phyloP scores from a whole-genome alignment of 2,888 invertebrate species.

The Acleris laterana region DNA sequence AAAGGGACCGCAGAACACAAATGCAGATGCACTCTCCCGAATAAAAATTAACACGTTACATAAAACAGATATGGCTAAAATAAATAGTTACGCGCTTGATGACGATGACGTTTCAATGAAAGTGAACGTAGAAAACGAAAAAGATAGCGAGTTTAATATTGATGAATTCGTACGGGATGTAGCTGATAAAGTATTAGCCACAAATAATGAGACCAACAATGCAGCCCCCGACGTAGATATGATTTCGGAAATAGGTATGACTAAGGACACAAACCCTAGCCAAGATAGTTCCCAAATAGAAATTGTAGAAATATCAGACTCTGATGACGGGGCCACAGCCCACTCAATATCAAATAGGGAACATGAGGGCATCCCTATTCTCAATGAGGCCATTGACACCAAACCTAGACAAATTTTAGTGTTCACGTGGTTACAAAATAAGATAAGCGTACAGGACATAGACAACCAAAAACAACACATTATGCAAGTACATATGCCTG shows the following conservation, averaged over 20 bases:
- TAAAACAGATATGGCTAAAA: no score
- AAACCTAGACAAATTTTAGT: conserved; percentile 41
- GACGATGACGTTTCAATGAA: conserved; percentile 31
- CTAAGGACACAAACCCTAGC: no score
- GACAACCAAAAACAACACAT: neutral
- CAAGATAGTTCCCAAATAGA: neutral
- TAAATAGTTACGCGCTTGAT: neutral
- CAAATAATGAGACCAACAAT: neutral
- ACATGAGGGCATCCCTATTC: conserved; percentile 42
- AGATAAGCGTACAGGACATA: neutral
- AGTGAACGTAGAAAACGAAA: conserved; percentile 21
- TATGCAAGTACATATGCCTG: neutral
- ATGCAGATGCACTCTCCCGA: conserved; percentile 42
- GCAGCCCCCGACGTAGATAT: no score
- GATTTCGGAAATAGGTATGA: no score
- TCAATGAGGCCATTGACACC: conserved; percentile 47
- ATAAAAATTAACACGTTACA: conserved; percentile 29
- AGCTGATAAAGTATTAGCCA: no score
- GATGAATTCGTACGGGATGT: neutral
- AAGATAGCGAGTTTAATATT: neutral
- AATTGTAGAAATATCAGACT: conserved; percentile 5
- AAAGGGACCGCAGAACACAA: conserved; percentile 39
- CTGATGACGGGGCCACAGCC: conserved; percentile 20
- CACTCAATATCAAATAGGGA: conserved; percentile 33
- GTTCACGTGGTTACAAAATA: neutral